Percentiles rank a stretch among this genome's conserved stretches.
Evolutionary conservation across 2,113 vertebrate species (phyloP).

Genomic region (Aleadryas rufinucha): DNA sequence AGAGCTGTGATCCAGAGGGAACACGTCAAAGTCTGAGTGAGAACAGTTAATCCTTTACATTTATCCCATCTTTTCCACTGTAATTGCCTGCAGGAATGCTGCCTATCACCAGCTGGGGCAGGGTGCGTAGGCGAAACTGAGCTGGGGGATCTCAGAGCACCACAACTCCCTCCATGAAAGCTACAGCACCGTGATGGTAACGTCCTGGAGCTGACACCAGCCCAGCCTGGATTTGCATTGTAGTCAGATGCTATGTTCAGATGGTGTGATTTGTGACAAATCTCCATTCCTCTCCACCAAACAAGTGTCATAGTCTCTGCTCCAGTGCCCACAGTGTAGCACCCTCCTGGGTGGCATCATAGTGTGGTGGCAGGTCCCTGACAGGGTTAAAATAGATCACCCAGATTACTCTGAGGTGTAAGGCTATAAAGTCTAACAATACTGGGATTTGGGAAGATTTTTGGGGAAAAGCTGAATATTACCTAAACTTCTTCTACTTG

Average conservation of each 20-base stretch:
- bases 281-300: background rate
- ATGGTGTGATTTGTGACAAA: background rate
- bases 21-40: slow-evolving; percentile 4
- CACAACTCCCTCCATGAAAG: background rate
- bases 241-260: background rate
- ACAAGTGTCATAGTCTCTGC: background rate
- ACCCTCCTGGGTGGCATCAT: background rate
- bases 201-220: background rate
- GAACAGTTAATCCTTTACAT: slow-evolving; percentile 35
- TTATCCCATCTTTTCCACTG: background rate
- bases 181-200: rapidly evolving
- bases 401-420: background rate
- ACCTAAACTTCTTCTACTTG: background rate
- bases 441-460: background rate
- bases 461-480: background rate
- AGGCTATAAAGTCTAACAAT: background rate
- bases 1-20: slow-evolving; percentile 23
- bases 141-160: background rate
- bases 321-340: rapidly evolving
- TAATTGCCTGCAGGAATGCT: slow-evolving; percentile 13
- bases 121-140: background rate
- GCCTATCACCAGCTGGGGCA: slow-evolving; percentile 1
- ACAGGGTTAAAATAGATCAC: background rate
- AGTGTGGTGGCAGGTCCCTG: background rate
- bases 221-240: background rate